These are phyloP conservation scores for Rhyzopertha dominica DNA, from an alignment of 1,140 invertebrate genomes.

Conservation along the genomic window DNA sequence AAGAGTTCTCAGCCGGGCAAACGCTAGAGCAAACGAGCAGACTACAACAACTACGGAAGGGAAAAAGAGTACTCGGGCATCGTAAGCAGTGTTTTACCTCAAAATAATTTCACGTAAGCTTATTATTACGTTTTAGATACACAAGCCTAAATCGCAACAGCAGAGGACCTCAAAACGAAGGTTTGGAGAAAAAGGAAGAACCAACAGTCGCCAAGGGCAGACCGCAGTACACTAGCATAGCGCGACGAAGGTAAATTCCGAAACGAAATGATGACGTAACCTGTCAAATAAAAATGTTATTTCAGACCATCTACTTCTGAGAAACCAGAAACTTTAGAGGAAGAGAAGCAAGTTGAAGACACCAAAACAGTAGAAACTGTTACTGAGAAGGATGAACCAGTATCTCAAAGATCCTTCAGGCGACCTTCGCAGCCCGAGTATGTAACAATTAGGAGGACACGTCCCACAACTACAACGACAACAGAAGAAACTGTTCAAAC, in stretches of 20 bases:
- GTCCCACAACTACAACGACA: constrained; percentile 50
- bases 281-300: too few relatives aligned
- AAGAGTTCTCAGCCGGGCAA: constrained; percentile 53
- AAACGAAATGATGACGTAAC: too few relatives aligned
- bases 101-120: too few relatives aligned
- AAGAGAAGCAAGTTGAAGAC: constrained; percentile 34
- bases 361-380: constrained; percentile 29
- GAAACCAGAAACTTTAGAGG: constrained; percentile 28
- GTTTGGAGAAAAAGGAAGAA: constrained; percentile 49
- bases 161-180: constrained; percentile 68
- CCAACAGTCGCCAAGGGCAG: constrained; percentile 49
- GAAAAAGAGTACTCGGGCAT: constrained; percentile 12
- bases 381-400: constrained; percentile 33
- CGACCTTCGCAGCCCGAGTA: constrained; percentile 53
- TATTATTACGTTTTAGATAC: constrained; percentile 28
- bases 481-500: constrained; percentile 26
- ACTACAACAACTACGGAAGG: constrained; percentile 22
- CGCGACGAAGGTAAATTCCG: constrained; percentile 48
- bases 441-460: constrained; percentile 58
- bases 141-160: constrained; percentile 51
- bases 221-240: constrained; percentile 57
- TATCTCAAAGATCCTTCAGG: constrained; percentile 19
- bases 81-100: neutral
- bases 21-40: constrained; percentile 16
- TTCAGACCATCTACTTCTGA: constrained; percentile 13